These are phyloP conservation scores for Diprion similis DNA, from an alignment of 1,140 invertebrate species.

Conservation along the genomic window DNA sequence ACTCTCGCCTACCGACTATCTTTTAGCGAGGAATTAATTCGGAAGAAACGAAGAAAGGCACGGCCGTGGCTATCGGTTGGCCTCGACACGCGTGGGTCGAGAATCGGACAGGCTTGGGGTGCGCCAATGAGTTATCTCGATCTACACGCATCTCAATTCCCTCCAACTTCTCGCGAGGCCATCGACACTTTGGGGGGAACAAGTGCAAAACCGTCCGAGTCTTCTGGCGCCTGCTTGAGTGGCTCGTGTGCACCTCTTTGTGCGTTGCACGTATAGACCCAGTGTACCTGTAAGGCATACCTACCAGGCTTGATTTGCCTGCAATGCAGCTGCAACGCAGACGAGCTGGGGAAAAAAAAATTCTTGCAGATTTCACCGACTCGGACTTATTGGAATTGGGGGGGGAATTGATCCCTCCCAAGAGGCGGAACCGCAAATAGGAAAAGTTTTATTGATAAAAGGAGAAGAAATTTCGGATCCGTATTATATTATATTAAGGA, in stretches of 20 bases:
- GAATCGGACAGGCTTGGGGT: background rate
- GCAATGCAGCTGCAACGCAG: background rate
- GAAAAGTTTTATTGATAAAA: too few relatives aligned
- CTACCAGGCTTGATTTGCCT: background rate
- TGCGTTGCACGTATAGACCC: background rate
- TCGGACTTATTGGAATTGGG: too few relatives aligned
- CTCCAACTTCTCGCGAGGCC: constrained; percentile 1
- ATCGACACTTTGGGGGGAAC: constrained; percentile 13
- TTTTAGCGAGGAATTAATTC: constrained; percentile 5
- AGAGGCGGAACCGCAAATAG: too few relatives aligned
- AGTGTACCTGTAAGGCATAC: too few relatives aligned
- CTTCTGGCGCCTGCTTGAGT: background rate
- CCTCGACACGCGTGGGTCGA: background rate
- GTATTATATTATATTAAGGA: too few relatives aligned
- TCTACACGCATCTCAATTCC: constrained; percentile 15
- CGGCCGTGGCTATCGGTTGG: background rate
- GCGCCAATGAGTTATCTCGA: constrained; percentile 18
- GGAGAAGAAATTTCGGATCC: too few relatives aligned
- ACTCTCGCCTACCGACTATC: background rate
- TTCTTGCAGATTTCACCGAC: too few relatives aligned
- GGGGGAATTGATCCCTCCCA: too few relatives aligned
- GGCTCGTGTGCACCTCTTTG: background rate
- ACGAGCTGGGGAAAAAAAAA: too few relatives aligned
- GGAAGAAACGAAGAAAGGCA: background rate
- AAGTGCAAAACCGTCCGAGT: background rate